These are phyloP conservation scores for Apis dorsata DNA, from an alignment of 1,140 invertebrate genomes.

Conservation along the genomic window DNA sequence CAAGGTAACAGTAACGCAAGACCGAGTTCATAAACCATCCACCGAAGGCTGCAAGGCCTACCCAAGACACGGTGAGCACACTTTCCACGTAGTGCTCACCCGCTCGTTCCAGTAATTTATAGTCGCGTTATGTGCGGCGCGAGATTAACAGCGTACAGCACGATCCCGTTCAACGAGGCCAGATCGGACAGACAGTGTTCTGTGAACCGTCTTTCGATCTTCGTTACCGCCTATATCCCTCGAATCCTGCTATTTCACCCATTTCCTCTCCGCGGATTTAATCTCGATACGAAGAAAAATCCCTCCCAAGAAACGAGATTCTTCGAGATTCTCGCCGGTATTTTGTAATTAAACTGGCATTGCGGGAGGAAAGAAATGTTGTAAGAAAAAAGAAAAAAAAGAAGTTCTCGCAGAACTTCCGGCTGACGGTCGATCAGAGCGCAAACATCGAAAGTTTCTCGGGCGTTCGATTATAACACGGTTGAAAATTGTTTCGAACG, in stretches of 20 bases:
- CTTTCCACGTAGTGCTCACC: constrained; percentile 6
- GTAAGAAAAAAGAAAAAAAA: too few relatives aligned
- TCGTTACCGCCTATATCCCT: not conserved
- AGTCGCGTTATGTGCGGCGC: constrained; percentile 14
- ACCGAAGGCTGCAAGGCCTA: not conserved
- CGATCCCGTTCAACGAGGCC: constrained; percentile 13
- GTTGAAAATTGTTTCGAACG: constrained; percentile 19
- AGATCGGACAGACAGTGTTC: constrained; percentile 4
- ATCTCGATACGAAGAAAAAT: too few relatives aligned
- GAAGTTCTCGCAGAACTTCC: not conserved
- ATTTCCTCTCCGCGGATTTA: not conserved
- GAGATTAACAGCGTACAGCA: constrained; percentile 28
- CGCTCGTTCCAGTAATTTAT: constrained; percentile 52
- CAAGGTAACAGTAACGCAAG: constrained; percentile 38
- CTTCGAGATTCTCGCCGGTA: too few relatives aligned
- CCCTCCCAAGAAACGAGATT: not conserved
- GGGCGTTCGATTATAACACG: not conserved
- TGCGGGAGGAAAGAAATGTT: too few relatives aligned
- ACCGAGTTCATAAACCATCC: constrained; percentile 47
- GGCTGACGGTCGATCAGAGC: not conserved
- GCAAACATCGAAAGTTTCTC: not conserved
- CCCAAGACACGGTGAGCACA: constrained; percentile 7
- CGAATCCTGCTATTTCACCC: not conserved
- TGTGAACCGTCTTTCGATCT: constrained; percentile 7
- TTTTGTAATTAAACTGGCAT: too few relatives aligned